Conservation (phyloP, 37 sponge, comb jelly and placozoan genomes). For the Spongilla lacustris region DNA sequence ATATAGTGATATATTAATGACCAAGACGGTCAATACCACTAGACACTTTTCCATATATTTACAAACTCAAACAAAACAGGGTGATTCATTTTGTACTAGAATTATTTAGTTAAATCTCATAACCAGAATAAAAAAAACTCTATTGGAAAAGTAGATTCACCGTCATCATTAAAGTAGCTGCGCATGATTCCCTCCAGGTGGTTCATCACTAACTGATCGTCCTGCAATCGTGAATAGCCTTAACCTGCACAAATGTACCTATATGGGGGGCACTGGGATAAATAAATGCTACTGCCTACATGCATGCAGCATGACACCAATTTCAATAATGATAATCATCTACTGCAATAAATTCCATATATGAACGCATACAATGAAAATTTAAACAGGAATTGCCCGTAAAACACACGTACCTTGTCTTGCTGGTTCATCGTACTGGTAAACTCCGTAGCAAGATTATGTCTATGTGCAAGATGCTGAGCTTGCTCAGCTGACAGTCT, state of each 20-base stretch:
- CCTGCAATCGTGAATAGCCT: background rate
- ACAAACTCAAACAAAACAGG: no score
- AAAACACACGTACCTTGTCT: background rate
- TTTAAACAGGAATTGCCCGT: background rate
- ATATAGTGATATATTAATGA: no score
- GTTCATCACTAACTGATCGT: background rate
- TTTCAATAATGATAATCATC: background rate
- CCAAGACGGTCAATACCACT: no score
- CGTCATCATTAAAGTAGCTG: conserved; percentile 19
- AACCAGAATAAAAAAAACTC: background rate
- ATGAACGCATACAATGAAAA: background rate
- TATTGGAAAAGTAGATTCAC: no score
- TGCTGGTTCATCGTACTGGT: background rate
- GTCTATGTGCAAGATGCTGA: conserved; percentile 7
- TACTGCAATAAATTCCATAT: background rate
- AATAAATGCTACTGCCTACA: background rate
- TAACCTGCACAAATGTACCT: background rate
- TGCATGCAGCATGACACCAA: no score
- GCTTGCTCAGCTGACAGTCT: background rate
- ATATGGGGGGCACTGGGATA: no score
- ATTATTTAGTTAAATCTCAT: background rate
- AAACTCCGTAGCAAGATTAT: conserved; percentile 6
- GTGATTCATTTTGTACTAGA: no score
- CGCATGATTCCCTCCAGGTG: conserved; percentile 16
- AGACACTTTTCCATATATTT: background rate